Base-by-base conservation (phyloP, 2,797 vertebrate genomes). In the Protosalanx chinensis region DNA sequence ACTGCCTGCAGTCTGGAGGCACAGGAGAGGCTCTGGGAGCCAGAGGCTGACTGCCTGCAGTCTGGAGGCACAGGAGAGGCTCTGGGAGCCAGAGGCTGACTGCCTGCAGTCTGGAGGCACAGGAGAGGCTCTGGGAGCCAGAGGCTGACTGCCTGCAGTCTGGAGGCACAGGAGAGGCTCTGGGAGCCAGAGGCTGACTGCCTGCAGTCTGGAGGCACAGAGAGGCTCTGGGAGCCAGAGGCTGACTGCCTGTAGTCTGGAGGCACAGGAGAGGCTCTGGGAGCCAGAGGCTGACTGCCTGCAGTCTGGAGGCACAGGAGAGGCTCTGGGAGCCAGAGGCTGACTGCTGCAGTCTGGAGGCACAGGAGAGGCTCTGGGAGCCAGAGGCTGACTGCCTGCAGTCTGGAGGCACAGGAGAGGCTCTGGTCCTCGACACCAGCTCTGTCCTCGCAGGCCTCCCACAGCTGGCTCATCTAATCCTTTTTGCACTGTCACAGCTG, bases 171-270 rank as follows among this genome's bases (percentile, higher is more conserved):
- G 30, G 49, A 61, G 53, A 70, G 23, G 49, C 6, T 37, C 16
- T 73, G 32, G 49, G 79, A 87, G 80, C 67, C 37, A 81, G 81
- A 71, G 41, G 35, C 71, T 49, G 72, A 27, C 67, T 46, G 37
- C 64, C 23, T 27, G 23, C 23, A 37, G 29, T 30, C 49, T n/a
- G 53, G 62, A 64, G 35, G n/a, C 20, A 7, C 15, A n/a, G 49
- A 61, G 53, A 70, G 23, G 49, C 6, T 37, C 16, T 73, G 32
- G 49, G 79, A 87, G 80, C 67, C 37, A 81, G 81, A 71, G 41
- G 35, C 71, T 49, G 72, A 27, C 67, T 46, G 37, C 64, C 23
- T 27, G 23, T 1, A 37, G 29, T 30, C 49, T n/a, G 53, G 62
- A 64, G 35, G n/a, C 20, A 7, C 15, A n/a, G 30, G 49, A 61